Base-by-base conservation (phyloP, 1,140 invertebrate genomes). In the Drosophila nasuta region DNA sequence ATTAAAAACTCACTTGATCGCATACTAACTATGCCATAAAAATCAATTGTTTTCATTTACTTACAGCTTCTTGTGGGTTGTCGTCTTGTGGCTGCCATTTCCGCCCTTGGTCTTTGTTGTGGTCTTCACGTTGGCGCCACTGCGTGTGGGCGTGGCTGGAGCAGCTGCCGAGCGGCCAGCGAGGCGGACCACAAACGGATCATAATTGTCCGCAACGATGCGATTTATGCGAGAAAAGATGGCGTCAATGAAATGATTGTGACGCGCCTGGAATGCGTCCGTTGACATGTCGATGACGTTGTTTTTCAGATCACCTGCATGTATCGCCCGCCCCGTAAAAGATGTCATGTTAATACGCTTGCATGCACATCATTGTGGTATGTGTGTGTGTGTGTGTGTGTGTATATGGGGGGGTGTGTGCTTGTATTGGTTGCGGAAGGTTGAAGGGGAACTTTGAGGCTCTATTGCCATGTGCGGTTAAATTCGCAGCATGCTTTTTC, bases 211-310 rank as follows among this genome's bases (percentile, higher is more conserved):
- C 8, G 95, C 93, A 51, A 97, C 92, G 52, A 97, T 96, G 75
- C 95, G 95, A 92, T 97, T 97, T 89, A 97, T 96, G 69, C 96
- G 94, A 28, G 94, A 95, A 48, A 97, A 93, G 75, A 97, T 96
- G 74, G 95, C 96, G 91, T 97, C 96, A 38, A 97, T 95, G 89
- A 96, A 97, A 76, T 95, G 94, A 93, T 97, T 97, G 93, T 97
- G 91, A 1, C 91, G 91, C 46, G 86, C 86, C 60, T 92, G 91
- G 79, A 92, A 92, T 30, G 85, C 91, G 63, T 92, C 91, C 67
- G 77, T 82, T n/a, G 85, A 81, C 91, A 92, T 92, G 57, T 92
- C 91, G 65, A 92, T 92, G 74, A 92, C 79, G 75, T 92, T 92
- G 79, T 92, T 92, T 77, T 92, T 92, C 72, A 92, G 91, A 73